Evolutionary conservation across 2,797 vertebrate species (phyloP), one percentile per base, ranked within the genome.

Genomic region (Steatocranus sp.): DNA sequence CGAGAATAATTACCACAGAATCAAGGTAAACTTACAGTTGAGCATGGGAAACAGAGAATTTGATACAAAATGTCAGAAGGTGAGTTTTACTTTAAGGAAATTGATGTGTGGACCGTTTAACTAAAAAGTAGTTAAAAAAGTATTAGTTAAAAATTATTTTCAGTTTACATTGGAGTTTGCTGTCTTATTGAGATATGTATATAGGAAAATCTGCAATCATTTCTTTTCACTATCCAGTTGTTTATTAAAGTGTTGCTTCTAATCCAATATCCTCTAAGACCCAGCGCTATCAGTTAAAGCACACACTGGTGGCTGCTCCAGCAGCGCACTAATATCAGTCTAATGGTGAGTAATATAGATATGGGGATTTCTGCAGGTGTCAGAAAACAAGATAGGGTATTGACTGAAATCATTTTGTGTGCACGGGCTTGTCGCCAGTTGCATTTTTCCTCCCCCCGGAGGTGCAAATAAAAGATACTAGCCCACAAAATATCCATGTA

Each of bases 301-400:
- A 85, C 88, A 93, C 87, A 86, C 30, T 84, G 81, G 18, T 61
- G 14, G 11, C 73, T 20, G 58, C 76, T 49, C 7, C 81, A 58
- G 74, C 53, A 43, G 66, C 23, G 81, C 58, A 41, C 87, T 92
- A 95, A 95, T 94, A 95, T 92, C 92, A 90, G 87, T 56, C 75
- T 87, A 77, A 83, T 85, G 54, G 83, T 48, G 77, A 87, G 87
- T 92, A 86, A 89, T 91, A 91, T 87, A 93, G 94, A 94, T 94
- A 94, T 78, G 91, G 70, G 81, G 90, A 86, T 88, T 89, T 89
- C 78, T 87, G 82, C 63, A 89, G 87, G 90, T 92, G 91, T 93
- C 81, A 83, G 11, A 82, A 77, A 81, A 76, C 17, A 12, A 91
- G 94, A 94, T 95, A 94, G 17, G 82, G 38, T 38, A 80, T 87